Base-by-base conservation (phyloP, 2,113 vertebrate genomes). In the Damaliscus lunatus region DNA sequence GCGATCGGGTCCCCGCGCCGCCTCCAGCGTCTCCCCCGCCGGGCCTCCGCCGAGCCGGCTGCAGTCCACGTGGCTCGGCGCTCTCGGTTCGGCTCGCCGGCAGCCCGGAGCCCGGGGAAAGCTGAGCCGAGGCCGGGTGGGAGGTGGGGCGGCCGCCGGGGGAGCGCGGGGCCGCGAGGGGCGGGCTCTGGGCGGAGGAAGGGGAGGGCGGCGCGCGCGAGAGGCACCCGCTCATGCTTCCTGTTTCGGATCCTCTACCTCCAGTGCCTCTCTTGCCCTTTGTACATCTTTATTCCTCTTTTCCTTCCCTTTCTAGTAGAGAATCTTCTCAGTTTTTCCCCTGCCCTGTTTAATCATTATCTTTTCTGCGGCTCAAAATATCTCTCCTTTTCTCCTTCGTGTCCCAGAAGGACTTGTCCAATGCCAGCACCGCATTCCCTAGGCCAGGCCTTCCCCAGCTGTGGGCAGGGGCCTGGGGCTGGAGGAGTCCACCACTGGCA, bases 21-120 rank as follows among this genome's bases (percentile, higher is more conserved):
- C 97, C 89, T 59, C 88, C 19, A 0, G 96, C 74, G 23, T 67
- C 93, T 78, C 93, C 84, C 36, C 1, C 1, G 81, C 86, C 16
- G 2, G 91, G 91, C 96, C 95, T 91, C 77, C 16, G 83, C 93
- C 23, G n/a, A 52, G 82, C 86, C 60, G 33, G 91, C 86, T 1
- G 31, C 92, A 23, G 92, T 96, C 98, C 98, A 99, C 98, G 98
- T 99, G 98, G 98, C 98, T 96, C 91, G 50, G 88, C 48, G 98
- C 87, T 97, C 89, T 97, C 55, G 85, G 71, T 94, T 87, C 91
- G 90, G 98, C 88, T 53, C 17, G 88, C 96, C 83, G 98, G 97
- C 95, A 97, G 98, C 94, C 91, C 21, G 3, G 33, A 43, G 43
- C 81, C 0, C 8, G 67, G 57, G 94, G 94, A 64, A 94, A 96